These are phyloP conservation scores for Tetranychus truncatus DNA, from an alignment of 2,888 invertebrate genomes.

Conservation along the genomic window DNA sequence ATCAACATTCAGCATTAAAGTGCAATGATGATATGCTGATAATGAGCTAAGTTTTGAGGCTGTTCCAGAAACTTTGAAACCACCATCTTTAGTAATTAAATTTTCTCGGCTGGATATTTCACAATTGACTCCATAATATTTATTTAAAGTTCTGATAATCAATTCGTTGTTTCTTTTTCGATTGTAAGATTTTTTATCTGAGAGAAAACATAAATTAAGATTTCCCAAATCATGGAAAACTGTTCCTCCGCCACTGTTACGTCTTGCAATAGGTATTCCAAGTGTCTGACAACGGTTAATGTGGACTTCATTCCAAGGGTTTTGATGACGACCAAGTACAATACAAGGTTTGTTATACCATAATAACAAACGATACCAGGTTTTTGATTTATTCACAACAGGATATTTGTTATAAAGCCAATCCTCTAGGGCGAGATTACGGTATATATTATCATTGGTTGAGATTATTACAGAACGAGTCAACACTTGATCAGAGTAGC, in stretches of 20 bases:
- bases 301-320: slow-evolving; percentile 84
- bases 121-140: slow-evolving; percentile 46
- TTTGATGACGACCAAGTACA: slow-evolving; percentile 88
- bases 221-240: slow-evolving; percentile 91
- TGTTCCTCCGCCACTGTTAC: slow-evolving; percentile 86
- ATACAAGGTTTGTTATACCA: slow-evolving; percentile 88
- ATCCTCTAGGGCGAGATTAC: slow-evolving; percentile 85
- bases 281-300: slow-evolving; percentile 45
- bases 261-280: slow-evolving; percentile 57
- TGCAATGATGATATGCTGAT: slow-evolving; percentile 93
- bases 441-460: slow-evolving; percentile 68
- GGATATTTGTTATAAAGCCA: slow-evolving; percentile 74
- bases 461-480: slow-evolving; percentile 54
- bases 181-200: slow-evolving; percentile 59
- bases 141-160: slow-evolving; percentile 58
- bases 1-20: slow-evolving; percentile 69
- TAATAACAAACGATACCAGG: slow-evolving; percentile 32
- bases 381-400: slow-evolving; percentile 1
- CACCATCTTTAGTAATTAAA: not conserved
- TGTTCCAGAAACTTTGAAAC: slow-evolving; percentile 67
- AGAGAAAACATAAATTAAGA: slow-evolving; percentile 78
- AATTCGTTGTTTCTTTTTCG: slow-evolving; percentile 70
- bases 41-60: slow-evolving; percentile 73
- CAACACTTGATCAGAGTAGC: not conserved
- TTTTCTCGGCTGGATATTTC: slow-evolving; percentile 2